These are phyloP conservation scores for Frankliniella fusca DNA, from an alignment of 2,888 invertebrate genomes.

Conservation along the genomic window DNA sequence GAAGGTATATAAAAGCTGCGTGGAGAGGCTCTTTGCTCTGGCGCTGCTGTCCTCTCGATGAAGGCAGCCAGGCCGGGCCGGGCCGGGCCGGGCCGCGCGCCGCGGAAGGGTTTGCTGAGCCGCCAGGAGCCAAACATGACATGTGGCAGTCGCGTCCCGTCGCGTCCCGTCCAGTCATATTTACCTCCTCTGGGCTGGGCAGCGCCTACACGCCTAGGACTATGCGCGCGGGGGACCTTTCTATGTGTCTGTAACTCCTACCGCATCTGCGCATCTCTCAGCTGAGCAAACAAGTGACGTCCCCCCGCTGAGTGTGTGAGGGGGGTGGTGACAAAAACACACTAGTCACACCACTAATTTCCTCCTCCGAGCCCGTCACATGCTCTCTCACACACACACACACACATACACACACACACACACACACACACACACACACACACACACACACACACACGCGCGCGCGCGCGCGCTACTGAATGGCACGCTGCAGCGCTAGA, in stretches of 20 bases:
- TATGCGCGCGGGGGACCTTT: too few species aligned
- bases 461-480: too few species aligned
- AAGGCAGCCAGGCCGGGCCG: too few species aligned
- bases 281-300: constrained; percentile 5
- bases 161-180: neutral
- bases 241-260: too few species aligned
- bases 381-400: neutral
- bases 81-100: too few species aligned
- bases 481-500: neutral
- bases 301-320: neutral
- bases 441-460: too few species aligned
- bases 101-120: too few species aligned
- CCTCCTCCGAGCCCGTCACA: neutral
- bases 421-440: too few species aligned
- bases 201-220: neutral
- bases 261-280: neutral
- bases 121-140: neutral
- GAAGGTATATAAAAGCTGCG: neutral
- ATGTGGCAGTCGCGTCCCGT: neutral
- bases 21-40: too few species aligned
- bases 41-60: neutral
- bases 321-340: constrained; percentile 4
- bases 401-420: too few species aligned
- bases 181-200: neutral
- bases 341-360: neutral